phyloP scores from a whole-genome alignment of 30 jellyfish, hydroid and myxozoan genomes.

The Aurelia sp. region DNA sequence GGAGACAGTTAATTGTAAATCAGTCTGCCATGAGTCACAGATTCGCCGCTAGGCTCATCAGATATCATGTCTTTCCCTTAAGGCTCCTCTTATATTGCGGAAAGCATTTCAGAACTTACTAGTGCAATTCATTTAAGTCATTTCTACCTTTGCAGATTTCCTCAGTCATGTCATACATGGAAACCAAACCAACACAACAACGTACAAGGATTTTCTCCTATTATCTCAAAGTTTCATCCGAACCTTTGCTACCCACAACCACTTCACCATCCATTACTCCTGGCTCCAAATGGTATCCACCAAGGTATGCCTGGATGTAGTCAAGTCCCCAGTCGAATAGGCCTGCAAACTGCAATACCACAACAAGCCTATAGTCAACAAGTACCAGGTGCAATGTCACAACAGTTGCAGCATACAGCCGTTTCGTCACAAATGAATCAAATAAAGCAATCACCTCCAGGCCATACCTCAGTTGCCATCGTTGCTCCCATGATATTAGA shows the following conservation, averaged over 20 bases:
- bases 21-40: too few relatives aligned
- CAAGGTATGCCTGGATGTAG: background rate
- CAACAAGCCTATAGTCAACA: constrained; percentile 19
- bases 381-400: constrained; percentile 5
- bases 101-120: too few relatives aligned
- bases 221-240: constrained; percentile 17
- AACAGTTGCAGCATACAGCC: constrained; percentile 15
- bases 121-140: too few relatives aligned
- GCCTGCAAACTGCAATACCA: background rate
- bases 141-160: constrained; percentile 2
- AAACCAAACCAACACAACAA: constrained; percentile 29
- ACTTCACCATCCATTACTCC: constrained; percentile 50
- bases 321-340: background rate
- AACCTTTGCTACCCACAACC: constrained; percentile 49
- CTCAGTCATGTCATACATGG: constrained; percentile 32
- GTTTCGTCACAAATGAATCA: background rate
- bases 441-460: constrained; percentile 11
- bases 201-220: background rate
- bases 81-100: too few relatives aligned
- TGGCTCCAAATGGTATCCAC: constrained; percentile 42
- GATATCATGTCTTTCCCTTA: too few relatives aligned
- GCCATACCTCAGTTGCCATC: constrained; percentile 38
- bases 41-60: too few relatives aligned
- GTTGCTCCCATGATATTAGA: constrained; percentile 70
- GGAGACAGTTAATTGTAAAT: too few relatives aligned